A percentile compares a stretch with the other conserved stretches of the same genome.
These are phyloP conservation scores for Echiichthys vipera DNA, from an alignment of 2,797 vertebrate genomes.

Conservation along the genomic window DNA sequence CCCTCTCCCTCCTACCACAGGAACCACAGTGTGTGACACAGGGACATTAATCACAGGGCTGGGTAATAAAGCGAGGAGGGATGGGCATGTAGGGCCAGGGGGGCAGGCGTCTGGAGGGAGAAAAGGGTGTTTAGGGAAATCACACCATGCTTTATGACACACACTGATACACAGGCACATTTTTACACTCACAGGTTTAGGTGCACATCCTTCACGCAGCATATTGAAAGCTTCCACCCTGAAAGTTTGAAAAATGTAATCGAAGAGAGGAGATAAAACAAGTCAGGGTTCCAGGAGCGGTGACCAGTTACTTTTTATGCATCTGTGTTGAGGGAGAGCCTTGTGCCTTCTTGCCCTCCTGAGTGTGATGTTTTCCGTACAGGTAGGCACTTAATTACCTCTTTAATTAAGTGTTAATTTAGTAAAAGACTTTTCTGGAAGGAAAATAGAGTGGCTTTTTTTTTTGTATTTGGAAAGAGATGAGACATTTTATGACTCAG, in stretches of 20 bases:
- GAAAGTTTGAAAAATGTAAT: conserved; percentile 49
- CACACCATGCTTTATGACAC: conserved; percentile 76
- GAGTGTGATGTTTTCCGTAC: conserved; percentile 27
- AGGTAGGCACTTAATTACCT: too few species aligned
- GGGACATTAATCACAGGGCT: conserved; percentile 83
- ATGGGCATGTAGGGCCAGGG: conserved; percentile 72
- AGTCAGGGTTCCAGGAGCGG: not conserved
- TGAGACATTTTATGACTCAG: conserved; percentile 47
- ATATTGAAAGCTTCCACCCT: conserved; percentile 29
- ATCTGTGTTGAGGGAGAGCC: not conserved
- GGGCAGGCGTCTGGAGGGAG: conserved; percentile 71
- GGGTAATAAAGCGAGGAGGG: conserved; percentile 80
- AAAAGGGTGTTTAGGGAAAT: conserved; percentile 83
- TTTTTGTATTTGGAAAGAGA: conserved; percentile 40
- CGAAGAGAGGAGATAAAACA: not conserved
- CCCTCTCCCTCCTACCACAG: conserved; percentile 39
- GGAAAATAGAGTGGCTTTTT: conserved; percentile 32
- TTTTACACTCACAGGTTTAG: conserved; percentile 61
- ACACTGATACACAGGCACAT: conserved; percentile 66
- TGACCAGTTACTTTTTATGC: conserved; percentile 21
- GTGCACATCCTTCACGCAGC: conserved; percentile 42
- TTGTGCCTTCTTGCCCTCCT: not conserved
- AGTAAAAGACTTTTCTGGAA: conserved; percentile 35
- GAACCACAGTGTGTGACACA: conserved; percentile 70
- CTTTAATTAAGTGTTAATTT: conserved; percentile 58